Percentiles rank a stretch among this genome's conserved stretches.
phyloP scores from a whole-genome alignment of 2,113 vertebrate species.

The Pseudonaja textilis region DNA sequence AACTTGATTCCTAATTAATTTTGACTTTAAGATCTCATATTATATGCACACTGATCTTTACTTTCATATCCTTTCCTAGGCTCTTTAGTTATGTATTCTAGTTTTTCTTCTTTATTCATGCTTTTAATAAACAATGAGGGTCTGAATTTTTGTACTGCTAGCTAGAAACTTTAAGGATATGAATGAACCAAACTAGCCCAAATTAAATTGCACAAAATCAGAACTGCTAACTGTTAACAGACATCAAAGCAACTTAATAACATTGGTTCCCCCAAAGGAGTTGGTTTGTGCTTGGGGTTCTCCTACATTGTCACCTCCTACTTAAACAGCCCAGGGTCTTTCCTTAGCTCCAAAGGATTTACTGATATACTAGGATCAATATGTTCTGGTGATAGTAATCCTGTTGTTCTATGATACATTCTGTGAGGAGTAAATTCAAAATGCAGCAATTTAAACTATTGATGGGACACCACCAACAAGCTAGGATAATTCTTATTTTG shows the following conservation, averaged over 20 bases:
- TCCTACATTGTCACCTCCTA: not conserved
- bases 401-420: not conserved
- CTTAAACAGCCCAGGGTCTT: not conserved
- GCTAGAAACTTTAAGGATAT: not conserved
- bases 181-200: not conserved
- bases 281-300: not conserved
- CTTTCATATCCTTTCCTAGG: not conserved
- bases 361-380: not conserved
- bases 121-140: not conserved
- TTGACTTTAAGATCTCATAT: not conserved
- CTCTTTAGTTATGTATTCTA: not conserved
- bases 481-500: not conserved
- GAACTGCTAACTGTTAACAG: not conserved
- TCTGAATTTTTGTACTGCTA: not conserved
- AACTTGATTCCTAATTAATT: not conserved
- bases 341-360: not conserved
- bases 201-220: not conserved
- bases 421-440: not conserved
- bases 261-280: not conserved
- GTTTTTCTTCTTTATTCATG: not conserved
- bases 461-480: not conserved
- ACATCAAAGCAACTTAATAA: not conserved
- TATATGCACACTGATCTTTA: not conserved
- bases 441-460: not conserved
- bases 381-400: not conserved